Conservation (phyloP, 2,797 vertebrate genomes). For the Lepilemur septentrionalis region DNA sequence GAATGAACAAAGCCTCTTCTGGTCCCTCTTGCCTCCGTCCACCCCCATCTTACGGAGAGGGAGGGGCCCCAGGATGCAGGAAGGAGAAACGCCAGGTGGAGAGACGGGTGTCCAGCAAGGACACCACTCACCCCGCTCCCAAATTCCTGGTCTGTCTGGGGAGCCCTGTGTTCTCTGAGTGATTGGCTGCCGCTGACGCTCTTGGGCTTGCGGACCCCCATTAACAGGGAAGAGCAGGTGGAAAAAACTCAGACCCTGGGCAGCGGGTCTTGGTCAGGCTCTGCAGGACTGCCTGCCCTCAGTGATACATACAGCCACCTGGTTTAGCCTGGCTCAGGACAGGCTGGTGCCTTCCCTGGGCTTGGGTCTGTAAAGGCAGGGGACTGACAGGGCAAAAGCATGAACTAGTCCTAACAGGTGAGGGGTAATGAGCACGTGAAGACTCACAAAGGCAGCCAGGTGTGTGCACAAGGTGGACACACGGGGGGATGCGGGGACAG, state of each 20-base stretch:
- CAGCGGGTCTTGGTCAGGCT: not conserved
- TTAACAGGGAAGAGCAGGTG: not conserved
- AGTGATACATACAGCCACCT: accelerated
- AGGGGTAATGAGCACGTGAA: not conserved
- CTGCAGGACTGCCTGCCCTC: not conserved
- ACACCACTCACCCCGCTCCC: accelerated
- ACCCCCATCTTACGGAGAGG: not conserved
- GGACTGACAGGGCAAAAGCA: not conserved
- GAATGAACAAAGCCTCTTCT: not conserved
- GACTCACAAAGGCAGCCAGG: not conserved
- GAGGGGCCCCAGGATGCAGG: not conserved
- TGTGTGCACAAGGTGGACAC: not conserved
- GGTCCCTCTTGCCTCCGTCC: not conserved
- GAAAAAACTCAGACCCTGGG: not conserved
- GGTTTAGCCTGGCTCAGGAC: not conserved
- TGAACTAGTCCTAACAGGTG: not conserved
- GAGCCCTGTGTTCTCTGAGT: not conserved
- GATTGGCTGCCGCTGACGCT: not conserved
- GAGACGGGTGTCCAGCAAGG: not conserved
- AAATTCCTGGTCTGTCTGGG: not conserved
- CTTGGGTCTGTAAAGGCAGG: not conserved
- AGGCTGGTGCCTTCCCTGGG: not conserved
- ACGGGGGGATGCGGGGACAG: accelerated
- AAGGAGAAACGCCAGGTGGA: not conserved
- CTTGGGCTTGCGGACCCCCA: not conserved